Percentiles rank a stretch among this genome's conserved stretches.
These are phyloP conservation scores for Caenorhabditis panamensis DNA, from an alignment of 2,888 invertebrate species.

Conservation along the genomic window DNA sequence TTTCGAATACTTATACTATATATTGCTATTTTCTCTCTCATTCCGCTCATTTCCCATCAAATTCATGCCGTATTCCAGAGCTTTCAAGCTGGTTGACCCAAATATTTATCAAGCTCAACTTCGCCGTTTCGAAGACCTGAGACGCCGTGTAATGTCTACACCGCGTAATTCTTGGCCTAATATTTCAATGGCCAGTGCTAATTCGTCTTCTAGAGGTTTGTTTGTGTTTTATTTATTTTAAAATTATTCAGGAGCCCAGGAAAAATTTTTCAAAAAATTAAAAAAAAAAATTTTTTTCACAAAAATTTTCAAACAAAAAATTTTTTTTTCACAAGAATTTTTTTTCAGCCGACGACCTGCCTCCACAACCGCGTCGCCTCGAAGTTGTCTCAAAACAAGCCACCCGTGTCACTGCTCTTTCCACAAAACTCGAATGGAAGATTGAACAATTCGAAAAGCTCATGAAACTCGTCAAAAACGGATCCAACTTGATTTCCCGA, in stretches of 20 bases:
- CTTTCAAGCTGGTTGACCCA: not conserved
- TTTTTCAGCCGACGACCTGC: constrained; percentile 66
- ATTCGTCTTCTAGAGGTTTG: constrained; percentile 29
- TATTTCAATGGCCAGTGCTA: constrained; percentile 32
- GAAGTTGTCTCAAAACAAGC: constrained; percentile 76
- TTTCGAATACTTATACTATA: not conserved
- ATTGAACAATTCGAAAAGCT: constrained; percentile 80
- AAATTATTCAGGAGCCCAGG: too few relatives aligned
- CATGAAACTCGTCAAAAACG: constrained; percentile 78
- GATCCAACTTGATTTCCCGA: constrained; percentile 74
- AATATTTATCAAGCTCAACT: not conserved
- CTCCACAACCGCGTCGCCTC: constrained; percentile 63
- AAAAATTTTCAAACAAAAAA: not conserved
- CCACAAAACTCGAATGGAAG: constrained; percentile 79
- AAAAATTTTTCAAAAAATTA: not conserved
- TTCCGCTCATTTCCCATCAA: not conserved
- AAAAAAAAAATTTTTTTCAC: not conserved
- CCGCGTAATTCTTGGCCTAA: constrained; percentile 41
- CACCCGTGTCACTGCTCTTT: constrained; percentile 76
- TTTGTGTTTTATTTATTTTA: too few relatives aligned
- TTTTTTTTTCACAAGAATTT: not conserved
- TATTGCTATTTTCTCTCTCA: not conserved
- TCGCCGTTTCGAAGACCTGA: not conserved
- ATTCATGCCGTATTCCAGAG: not conserved
- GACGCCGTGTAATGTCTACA: not conserved